Base-by-base conservation (phyloP, 2,113 vertebrate species). In the Hippoglossus stenolepis region DNA sequence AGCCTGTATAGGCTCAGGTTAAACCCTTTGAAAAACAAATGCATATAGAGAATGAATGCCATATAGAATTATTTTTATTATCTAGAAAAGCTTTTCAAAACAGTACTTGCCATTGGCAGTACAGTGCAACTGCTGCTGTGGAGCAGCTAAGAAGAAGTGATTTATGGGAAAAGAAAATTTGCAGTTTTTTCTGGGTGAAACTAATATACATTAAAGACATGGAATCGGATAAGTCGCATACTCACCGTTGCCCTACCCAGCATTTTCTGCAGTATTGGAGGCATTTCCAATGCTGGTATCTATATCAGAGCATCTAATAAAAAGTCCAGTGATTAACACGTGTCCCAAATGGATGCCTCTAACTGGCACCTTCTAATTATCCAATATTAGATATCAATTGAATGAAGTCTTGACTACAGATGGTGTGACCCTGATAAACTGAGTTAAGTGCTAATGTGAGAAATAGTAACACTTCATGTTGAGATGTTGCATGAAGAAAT, bases 331-430 rank as follows among this genome's bases (percentile, higher is more conserved):
- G 47, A 51, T 51, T 51, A 15, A 82, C 57, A 77, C 12, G 66
- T 72, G 54, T 76, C 68, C 58, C 66, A 49, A 54, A 67, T 26
- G 60, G 28, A 58, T 38, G 54, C 54, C n/a, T 64, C 43, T 21
- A 49, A 77, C 53, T 31, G 38, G 21, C 69, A 84, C 64, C 38
- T 38, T 66, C 53, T 83, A 83, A 85, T 77, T 70, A 73, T 58
- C 31, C 62, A 57, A 79, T 59, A 85, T 60, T 54, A 67, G 14
- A 67, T 64, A 62, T 78, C 71, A 76, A 59, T 88, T 56, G 61
- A 56, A 78, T 64, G 28, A 65, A 64, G 31, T 64, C 40, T 56
- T 17, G 1, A 67, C 58, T 63, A 35, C 64, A 80, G 38, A 60
- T 51, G 53, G 28, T 60, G 43, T 63, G 72, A 85, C 75, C 38